phyloP scores from a whole-genome alignment of 2,888 invertebrate species.

The Drosophila bunnanda region DNA sequence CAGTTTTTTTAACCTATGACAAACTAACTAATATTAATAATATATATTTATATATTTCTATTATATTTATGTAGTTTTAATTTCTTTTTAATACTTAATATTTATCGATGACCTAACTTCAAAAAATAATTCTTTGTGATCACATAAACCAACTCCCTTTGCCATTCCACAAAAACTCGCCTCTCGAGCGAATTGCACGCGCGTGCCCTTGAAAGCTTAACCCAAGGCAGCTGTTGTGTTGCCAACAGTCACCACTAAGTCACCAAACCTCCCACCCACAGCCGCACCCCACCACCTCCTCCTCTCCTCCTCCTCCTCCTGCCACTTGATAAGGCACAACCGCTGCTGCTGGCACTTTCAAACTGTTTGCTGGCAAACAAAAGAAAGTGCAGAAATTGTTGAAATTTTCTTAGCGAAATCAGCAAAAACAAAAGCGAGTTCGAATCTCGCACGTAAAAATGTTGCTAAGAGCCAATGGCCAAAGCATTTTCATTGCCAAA shows the following conservation, averaged over 20 bases:
- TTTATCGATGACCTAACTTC: neutral
- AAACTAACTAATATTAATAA: no score
- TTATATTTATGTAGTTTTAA: no score
- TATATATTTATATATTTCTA: no score
- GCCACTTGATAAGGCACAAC: no score
- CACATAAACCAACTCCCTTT: neutral
- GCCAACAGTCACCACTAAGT: constrained; percentile 44
- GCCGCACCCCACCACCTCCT: neutral
- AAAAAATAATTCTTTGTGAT: neutral
- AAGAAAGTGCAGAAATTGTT: constrained; percentile 78
- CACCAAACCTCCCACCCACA: neutral
- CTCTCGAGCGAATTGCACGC: constrained; percentile 48
- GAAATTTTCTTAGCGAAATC: constrained; percentile 63
- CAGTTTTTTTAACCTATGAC: no score
- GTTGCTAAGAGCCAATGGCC: constrained; percentile 55
- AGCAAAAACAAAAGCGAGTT: constrained; percentile 51
- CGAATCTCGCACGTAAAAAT: constrained; percentile 62
- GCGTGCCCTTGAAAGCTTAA: constrained; percentile 79
- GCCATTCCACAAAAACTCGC: constrained; percentile 13
- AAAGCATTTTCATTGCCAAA: constrained; percentile 70
- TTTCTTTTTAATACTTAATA: no score
- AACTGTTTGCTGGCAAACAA: constrained; percentile 74
- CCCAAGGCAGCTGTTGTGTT: constrained; percentile 62
- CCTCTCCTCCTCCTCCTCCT: neutral
- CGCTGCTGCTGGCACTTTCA: constrained; percentile 32